phyloP scores from a whole-genome alignment of 1,140 invertebrate genomes.

The Listronotus bonariensis region DNA sequence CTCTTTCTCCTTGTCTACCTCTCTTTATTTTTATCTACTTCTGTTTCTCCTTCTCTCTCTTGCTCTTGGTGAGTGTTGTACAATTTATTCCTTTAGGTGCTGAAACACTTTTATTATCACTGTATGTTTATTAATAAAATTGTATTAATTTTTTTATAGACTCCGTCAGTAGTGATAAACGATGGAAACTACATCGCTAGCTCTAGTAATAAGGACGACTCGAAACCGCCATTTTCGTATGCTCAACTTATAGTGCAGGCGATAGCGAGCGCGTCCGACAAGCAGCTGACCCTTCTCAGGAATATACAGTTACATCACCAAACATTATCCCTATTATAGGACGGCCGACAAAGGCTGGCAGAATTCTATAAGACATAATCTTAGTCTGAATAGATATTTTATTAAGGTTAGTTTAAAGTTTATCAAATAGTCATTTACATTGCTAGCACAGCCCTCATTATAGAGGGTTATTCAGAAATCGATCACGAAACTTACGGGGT shows the following conservation, averaged over 20 bases:
- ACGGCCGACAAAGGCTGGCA: constrained; percentile 99
- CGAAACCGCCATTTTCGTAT: constrained; percentile 97
- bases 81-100: no score
- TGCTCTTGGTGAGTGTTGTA: no score
- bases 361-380: constrained; percentile 98
- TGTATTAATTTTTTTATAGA: constrained; percentile 49
- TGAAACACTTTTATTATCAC: no score
- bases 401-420: constrained; percentile 49
- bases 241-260: constrained; percentile 98
- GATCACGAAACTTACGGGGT: no score
- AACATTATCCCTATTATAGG: constrained; percentile 96
- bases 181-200: constrained; percentile 50
- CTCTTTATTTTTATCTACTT: no score
- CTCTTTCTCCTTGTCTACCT: no score
- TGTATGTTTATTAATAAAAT: no score
- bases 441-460: no score
- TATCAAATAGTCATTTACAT: not conserved
- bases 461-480: no score
- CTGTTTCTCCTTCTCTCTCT: no score
- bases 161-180: constrained; percentile 50
- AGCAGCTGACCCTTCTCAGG: constrained; percentile 96
- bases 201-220: constrained; percentile 70
- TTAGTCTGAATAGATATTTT: constrained; percentile 88
- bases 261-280: constrained; percentile 91
- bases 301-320: constrained; percentile 98